These are phyloP conservation scores for Tetraodon nigroviridis DNA, from an alignment of 2,113 vertebrate genomes.

Conservation along the genomic window DNA sequence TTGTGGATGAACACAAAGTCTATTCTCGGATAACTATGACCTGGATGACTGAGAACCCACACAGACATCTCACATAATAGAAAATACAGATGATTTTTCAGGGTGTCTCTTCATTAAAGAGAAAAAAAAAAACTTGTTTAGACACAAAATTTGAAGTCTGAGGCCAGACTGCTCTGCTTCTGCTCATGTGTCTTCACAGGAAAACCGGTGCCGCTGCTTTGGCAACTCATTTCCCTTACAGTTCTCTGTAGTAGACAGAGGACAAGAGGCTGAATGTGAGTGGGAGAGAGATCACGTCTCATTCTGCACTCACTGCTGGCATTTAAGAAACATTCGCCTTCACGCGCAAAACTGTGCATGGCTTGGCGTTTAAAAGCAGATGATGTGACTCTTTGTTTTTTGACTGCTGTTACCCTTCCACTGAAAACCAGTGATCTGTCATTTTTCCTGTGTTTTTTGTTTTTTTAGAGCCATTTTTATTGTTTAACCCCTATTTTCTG, in stretches of 20 bases:
- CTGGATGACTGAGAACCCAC: too few relatives aligned
- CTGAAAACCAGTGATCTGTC: too few relatives aligned
- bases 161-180: not conserved
- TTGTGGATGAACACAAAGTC: too few relatives aligned
- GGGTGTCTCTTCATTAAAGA: too few relatives aligned
- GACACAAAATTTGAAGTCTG: not conserved
- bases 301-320: constrained; percentile 73
- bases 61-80: too few relatives aligned
- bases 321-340: constrained; percentile 69
- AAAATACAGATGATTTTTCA: too few relatives aligned
- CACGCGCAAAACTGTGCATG: constrained; percentile 51
- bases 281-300: constrained; percentile 52
- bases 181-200: constrained; percentile 36
- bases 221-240: constrained; percentile 58
- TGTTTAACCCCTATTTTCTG: too few relatives aligned
- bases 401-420: too few relatives aligned
- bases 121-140: not conserved
- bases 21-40: too few relatives aligned
- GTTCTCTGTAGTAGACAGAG: constrained; percentile 26
- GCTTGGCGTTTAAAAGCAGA: constrained; percentile 72
- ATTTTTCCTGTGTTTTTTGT: too few relatives aligned
- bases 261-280: constrained; percentile 38
- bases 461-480: too few relatives aligned
- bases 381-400: too few relatives aligned
- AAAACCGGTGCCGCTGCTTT: constrained; percentile 45